Evolutionary conservation across 2,888 invertebrate genomes (phyloP), one percentile per base, ranked within the genome.

Genomic region (Drosophila acutilabella): DNA sequence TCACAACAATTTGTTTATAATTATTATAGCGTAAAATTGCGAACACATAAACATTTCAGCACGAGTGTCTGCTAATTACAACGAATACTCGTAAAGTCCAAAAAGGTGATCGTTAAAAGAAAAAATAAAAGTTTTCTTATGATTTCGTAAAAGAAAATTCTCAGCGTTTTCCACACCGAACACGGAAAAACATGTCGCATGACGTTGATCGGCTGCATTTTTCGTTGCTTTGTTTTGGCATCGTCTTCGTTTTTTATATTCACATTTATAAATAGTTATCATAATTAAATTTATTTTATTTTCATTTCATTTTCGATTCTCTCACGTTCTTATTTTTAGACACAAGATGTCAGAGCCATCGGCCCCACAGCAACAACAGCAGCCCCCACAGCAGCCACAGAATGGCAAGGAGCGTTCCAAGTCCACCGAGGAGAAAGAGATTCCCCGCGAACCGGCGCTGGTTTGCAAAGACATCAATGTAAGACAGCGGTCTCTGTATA

Each of bases 381-480:
- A 88, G 66, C 78, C 79, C 13, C 30, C 30, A 75, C 88, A 88
- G 71, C 80, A 89, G 71, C 75, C 82, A 50, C 84, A 90, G 68
- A 91, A 91, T 71, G 90, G 91, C 71, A 90, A 85, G 79, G 91
- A 91, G 74, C 90, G 91, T 68, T 91, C 91, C 81, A 89, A 81
- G 71, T 91, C 91, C 13, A 88, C 90, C 38, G 96, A 96, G 91
- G 95, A 95, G 90, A 94, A 94, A 85, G 95, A 95, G 92, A 94
- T 95, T 83, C 93, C 93, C 67, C 93, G 95, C 58, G 96, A 97
- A 90, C 97, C 97, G 53, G 96, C 97, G 44, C 95, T 97, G 85
- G 95, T 97, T 41, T 97, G 94, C 92, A 94, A 94, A 81, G 96
- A 96, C 89, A 93, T 96, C 77, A 95, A 96, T 90, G 96, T 96